These are phyloP conservation scores for Mobula birostris DNA, from an alignment of 2,113 vertebrate species.

Conservation along the genomic window DNA sequence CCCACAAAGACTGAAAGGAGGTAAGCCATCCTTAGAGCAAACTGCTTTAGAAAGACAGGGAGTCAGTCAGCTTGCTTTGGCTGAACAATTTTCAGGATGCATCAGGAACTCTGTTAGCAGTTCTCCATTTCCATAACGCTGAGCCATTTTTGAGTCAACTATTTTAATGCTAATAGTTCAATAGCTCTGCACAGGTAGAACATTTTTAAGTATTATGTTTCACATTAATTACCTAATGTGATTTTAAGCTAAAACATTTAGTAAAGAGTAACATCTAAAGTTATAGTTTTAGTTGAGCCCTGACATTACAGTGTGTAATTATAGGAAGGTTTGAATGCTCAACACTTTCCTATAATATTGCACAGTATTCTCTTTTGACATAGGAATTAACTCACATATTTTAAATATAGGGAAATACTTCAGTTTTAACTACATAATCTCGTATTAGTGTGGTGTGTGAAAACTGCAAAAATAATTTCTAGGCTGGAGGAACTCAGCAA, in stretches of 20 bases:
- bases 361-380: not conserved
- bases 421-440: not conserved
- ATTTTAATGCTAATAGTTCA: not conserved
- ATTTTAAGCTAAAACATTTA: not conserved
- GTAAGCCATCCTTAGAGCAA: too few species aligned
- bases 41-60: too few species aligned
- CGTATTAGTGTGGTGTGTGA: not conserved
- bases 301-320: not conserved
- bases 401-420: not conserved
- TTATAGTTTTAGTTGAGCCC: not conserved
- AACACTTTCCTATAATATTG: not conserved
- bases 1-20: too few species aligned
- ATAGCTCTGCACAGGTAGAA: not conserved
- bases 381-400: not conserved
- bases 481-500: not conserved
- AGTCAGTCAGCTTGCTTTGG: not conserved
- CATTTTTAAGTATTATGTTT: not conserved
- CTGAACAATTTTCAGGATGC: not conserved
- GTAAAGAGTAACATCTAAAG: not conserved
- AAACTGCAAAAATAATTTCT: not conserved
- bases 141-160: not conserved
- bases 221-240: not conserved
- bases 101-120: not conserved
- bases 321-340: not conserved
- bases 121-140: not conserved